Evolutionary conservation across 2,113 vertebrate species (phyloP), one percentile per base, ranked within the genome.

Genomic region (Tupaia tana): DNA sequence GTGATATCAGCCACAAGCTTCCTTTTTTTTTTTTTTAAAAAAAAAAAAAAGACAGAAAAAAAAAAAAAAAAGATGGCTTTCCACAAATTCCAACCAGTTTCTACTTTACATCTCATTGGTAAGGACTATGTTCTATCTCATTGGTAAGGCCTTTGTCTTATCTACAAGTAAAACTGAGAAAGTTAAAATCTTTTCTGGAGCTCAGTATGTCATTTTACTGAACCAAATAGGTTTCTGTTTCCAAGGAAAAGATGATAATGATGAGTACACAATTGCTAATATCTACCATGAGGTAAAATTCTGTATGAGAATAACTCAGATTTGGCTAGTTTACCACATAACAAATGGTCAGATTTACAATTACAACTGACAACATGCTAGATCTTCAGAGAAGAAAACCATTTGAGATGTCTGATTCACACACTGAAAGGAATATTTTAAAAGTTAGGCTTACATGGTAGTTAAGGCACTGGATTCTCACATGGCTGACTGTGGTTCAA

Each of bases 71-170:
- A 34, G 19, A 29, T 58, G 7, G 1, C 12, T 81, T 88, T 85
- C 31, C 12, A 56, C 31, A 94, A 78, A 75, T 14, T 19, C 7
- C 14, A 58, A 20, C 7, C 20, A 15, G 63, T 52, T 64, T 89
- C 69, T 74, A 4, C 52, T 75, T 75, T 75, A 18, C 9, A 64
- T 66, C 3, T 86, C 54, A 59, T 7, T 54, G 24, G 16, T 5
- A 34, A 59, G 27, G 16, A 58, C 4, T 15, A 0, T 20, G 9
- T 82, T 9, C 31, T 16, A 2, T 54, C n/a, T n/a, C n/a, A n/a
- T n/a, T n/a, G n/a, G n/a, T n/a, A n/a, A n/a, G 22, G 6, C 1
- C 6, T 92, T 12, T 90, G 20, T 84, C 56, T 34, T 61, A 13
- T 15, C 2, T 82, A 15, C 14, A 14, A 64, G 12, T 29, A 16